Evolutionary conservation across 2,113 vertebrate species (phyloP), one percentile per base, ranked within the genome.

Genomic region (Deroptyus accipitrinus): DNA sequence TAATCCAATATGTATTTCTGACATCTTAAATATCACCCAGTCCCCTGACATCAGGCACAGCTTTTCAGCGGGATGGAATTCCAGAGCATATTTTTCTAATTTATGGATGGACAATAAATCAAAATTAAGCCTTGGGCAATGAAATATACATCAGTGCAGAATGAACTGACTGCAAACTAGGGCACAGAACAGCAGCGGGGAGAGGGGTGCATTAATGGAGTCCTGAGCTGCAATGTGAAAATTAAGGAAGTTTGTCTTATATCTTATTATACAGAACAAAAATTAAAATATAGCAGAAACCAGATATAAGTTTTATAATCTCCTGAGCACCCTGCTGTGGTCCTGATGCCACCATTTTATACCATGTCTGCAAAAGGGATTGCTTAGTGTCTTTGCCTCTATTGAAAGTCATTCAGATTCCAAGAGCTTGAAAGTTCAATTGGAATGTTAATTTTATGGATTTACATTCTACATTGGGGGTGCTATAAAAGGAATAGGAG

Each of bases 1-100:
- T 99, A 99, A 99, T 99, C 99, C 99, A 99, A 99, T 99, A 99
- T 99, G 99, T 99, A 99, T 99, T 99, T 99, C 99, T 99, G 99
- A 99, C 99, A 99, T 99, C 99, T 99, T 99, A 99, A 99, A 99
- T 99, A 99, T 99, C 99, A 99, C 98, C 99, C 98, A 98, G 98
- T 99, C 99, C 99, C 99, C 98, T 99, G 99, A 99, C 99, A 99
- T 98, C 98, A 98, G 98, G 98, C 98, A 98, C 98, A 98, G 98
- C 98, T 98, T 99, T 99, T 98, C 98, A 98, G 97, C 98, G 97
- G 99, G 98, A 99, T 99, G 98, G 98, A 99, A 99, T 99, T 99
- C 99, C 99, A 99, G 98, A 99, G 99, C 99, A 99, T 99, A 99
- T 99, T 99, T 99, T 99, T 99, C 98, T 99, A 99, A 99, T 99